phyloP scores from a whole-genome alignment of 2,797 vertebrate genomes.

The Sebastes matsubarae region DNA sequence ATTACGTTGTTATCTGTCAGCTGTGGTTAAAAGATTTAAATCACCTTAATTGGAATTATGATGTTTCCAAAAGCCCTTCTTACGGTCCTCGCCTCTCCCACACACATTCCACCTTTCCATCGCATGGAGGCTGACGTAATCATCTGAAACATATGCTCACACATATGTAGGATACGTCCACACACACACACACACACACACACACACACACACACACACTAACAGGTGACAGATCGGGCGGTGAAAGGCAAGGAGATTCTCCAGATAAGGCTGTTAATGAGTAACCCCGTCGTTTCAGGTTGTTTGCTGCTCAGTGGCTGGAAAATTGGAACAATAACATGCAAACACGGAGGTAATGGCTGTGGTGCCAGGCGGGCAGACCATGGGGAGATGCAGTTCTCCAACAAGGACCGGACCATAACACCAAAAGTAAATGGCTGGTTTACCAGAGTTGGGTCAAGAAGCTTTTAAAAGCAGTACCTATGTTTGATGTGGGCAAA shows the following conservation, averaged over 20 bases:
- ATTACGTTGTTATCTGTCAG: not conserved
- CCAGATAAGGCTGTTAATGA: slow-evolving; percentile 78
- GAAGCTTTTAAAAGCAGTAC: not conserved
- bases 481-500: not conserved
- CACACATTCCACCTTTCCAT: slow-evolving; percentile 5
- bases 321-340: slow-evolving; percentile 79
- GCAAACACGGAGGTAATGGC: slow-evolving; percentile 75
- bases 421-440: not conserved
- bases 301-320: slow-evolving; percentile 78
- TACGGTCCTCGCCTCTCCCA: not conserved
- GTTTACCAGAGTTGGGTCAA: not conserved
- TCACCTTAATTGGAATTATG: not conserved
- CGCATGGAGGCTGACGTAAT: slow-evolving; percentile 19
- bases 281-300: slow-evolving; percentile 72
- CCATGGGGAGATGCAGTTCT: not conserved
- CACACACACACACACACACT: not conserved
- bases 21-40: not conserved
- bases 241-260: slow-evolving; percentile 63
- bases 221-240: slow-evolving; percentile 55
- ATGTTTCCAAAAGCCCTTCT: not conserved
- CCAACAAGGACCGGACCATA: not conserved
- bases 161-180: not conserved
- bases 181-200: not conserved
- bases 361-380: slow-evolving; percentile 16
- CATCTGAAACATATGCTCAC: not conserved